phyloP scores from a whole-genome alignment of 2,113 vertebrate species.

The Actenoides lindsayi region DNA sequence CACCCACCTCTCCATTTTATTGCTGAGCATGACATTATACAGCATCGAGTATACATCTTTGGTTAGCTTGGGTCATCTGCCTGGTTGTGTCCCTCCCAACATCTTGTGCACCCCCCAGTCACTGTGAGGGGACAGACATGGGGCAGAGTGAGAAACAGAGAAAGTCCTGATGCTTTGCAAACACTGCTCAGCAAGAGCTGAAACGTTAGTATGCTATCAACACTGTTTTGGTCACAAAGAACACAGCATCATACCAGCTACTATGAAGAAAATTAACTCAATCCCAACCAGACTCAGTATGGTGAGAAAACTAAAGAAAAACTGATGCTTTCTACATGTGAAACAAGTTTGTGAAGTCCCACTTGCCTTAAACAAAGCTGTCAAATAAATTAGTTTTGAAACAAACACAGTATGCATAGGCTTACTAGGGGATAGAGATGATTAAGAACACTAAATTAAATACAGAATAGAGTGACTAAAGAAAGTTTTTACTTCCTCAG shows the following conservation, averaged over 20 bases:
- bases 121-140: fast-evolving
- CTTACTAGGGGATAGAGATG: background rate
- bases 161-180: background rate
- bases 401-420: background rate
- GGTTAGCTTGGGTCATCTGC: background rate
- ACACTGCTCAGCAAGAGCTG: background rate
- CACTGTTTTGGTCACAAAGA: background rate
- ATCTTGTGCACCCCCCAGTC: fast-evolving
- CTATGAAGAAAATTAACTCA: background rate
- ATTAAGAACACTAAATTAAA: background rate
- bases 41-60: background rate
- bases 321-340: background rate
- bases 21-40: background rate
- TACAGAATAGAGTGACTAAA: background rate
- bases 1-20: background rate
- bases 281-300: background rate
- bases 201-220: background rate
- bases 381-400: background rate
- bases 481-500: background rate
- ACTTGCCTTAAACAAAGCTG: background rate
- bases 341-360: background rate
- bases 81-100: fast-evolving
- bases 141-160: background rate
- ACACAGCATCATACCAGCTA: background rate
- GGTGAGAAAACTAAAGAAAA: background rate